Evolutionary conservation across 2,888 invertebrate species (phyloP).

Genomic region (Aphidius colemani): DNA sequence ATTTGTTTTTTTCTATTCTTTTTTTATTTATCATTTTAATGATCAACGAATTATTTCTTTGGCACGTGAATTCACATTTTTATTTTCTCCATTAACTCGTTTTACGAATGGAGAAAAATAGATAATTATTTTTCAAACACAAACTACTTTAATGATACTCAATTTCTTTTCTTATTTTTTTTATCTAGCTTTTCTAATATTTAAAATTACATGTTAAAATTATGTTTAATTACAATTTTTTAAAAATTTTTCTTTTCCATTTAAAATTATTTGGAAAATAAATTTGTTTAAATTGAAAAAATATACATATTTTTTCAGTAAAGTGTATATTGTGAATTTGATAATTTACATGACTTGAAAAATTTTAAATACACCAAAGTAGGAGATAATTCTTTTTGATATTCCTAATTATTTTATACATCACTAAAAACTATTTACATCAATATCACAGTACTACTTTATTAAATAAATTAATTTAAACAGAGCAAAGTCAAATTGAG

Average conservation of each 20-base stretch:
- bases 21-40: not conserved
- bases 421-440: slow-evolving; percentile 32
- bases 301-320: too few relatives aligned
- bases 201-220: not conserved
- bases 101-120: slow-evolving; percentile 37
- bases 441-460: slow-evolving; percentile 41
- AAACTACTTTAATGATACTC: not conserved
- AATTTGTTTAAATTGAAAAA: too few relatives aligned
- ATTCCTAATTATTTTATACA: not conserved
- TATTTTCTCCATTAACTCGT: slow-evolving; percentile 35
- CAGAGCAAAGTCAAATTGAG: too few relatives aligned
- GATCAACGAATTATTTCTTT: slow-evolving; percentile 38
- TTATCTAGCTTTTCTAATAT: not conserved
- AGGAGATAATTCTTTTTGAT: not conserved
- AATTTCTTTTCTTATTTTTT: not conserved
- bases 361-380: too few relatives aligned
- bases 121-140: slow-evolving; percentile 26
- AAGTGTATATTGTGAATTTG: too few relatives aligned
- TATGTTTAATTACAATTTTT: slow-evolving; percentile 11
- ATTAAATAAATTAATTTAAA: slow-evolving; percentile 10
- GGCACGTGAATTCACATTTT: slow-evolving; percentile 58
- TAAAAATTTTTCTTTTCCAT: not conserved
- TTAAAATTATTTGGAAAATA: too few relatives aligned
- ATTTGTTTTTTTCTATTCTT: too few relatives aligned
- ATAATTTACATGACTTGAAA: too few relatives aligned